phyloP scores from a whole-genome alignment of 2,888 invertebrate species.

The Sinotaia quadrata region DNA sequence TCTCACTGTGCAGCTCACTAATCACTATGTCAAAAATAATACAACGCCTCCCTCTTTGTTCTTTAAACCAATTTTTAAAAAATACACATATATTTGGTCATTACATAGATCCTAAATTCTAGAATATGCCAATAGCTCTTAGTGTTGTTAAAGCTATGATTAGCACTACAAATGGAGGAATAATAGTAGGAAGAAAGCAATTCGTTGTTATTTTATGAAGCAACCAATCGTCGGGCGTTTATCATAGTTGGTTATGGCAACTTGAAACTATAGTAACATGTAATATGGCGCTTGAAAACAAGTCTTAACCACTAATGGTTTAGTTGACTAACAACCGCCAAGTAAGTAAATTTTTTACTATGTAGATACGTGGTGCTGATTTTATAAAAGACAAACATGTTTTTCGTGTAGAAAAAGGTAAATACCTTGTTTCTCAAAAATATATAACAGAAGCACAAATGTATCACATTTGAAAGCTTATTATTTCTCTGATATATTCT shows the following conservation, averaged over 20 bases:
- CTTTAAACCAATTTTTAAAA: too few relatives aligned
- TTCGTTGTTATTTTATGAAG: not conserved
- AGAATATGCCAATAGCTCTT: too few relatives aligned
- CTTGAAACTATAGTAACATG: constrained; percentile 49
- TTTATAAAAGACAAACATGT: not conserved
- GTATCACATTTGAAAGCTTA: not conserved
- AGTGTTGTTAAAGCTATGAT: too few relatives aligned
- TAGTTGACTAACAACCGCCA: constrained; percentile 3
- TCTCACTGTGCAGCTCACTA: too few relatives aligned
- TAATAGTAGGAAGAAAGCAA: too few relatives aligned
- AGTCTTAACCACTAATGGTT: constrained; percentile 15
- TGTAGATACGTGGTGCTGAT: too few relatives aligned
- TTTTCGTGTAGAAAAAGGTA: not conserved
- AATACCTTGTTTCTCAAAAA: not conserved
- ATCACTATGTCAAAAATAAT: too few relatives aligned
- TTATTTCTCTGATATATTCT: too few relatives aligned
- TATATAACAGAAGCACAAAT: not conserved
- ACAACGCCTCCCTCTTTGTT: too few relatives aligned
- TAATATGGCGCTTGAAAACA: constrained; percentile 55
- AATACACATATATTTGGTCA: too few relatives aligned
- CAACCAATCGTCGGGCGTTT: constrained; percentile 10
- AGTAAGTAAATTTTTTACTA: not conserved
- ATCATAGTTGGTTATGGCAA: constrained; percentile 5
- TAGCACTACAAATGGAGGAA: too few relatives aligned
- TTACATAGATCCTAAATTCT: too few relatives aligned